Conservation (phyloP, 2,113 vertebrate species). For the Columba livia region DNA sequence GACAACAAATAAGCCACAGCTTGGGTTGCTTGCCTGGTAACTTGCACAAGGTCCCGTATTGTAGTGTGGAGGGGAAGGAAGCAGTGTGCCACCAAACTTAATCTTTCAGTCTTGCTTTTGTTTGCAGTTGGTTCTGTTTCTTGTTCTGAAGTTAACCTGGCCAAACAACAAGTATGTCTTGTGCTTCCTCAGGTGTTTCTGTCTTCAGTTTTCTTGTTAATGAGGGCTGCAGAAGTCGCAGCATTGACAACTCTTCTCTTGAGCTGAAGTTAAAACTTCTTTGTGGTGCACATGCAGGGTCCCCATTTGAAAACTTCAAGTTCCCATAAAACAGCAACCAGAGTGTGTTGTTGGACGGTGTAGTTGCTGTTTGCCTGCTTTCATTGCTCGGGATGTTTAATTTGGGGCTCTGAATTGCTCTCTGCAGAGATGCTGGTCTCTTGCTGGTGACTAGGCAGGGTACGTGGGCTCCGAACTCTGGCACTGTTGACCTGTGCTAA, state of each 20-base stretch:
- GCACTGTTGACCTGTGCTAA: not conserved
- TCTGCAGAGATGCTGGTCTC: not conserved
- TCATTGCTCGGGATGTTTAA: not conserved
- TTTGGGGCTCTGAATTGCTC: not conserved
- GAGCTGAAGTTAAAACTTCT: not conserved
- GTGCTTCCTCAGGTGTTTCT: not conserved
- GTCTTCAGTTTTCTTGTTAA: not conserved
- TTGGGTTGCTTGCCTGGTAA: not conserved
- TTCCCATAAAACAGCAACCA: not conserved
- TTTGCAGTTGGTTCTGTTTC: not conserved
- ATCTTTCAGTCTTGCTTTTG: not conserved
- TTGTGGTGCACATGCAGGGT: fast-evolving
- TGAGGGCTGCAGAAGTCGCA: not conserved
- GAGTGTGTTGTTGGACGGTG: not conserved
- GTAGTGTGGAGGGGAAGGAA: not conserved
- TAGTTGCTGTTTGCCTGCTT: not conserved
- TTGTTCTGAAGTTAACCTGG: not conserved
- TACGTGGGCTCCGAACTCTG: not conserved
- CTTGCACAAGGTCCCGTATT: not conserved
- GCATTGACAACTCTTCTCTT: not conserved
- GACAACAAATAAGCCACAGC: not conserved
- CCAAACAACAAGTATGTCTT: not conserved
- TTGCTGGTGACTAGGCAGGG: not conserved
- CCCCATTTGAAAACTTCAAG: not conserved
- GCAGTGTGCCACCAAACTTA: not conserved